phyloP scores from a whole-genome alignment of 2,888 invertebrate genomes.

The Phoenoteleia sp. region DNA sequence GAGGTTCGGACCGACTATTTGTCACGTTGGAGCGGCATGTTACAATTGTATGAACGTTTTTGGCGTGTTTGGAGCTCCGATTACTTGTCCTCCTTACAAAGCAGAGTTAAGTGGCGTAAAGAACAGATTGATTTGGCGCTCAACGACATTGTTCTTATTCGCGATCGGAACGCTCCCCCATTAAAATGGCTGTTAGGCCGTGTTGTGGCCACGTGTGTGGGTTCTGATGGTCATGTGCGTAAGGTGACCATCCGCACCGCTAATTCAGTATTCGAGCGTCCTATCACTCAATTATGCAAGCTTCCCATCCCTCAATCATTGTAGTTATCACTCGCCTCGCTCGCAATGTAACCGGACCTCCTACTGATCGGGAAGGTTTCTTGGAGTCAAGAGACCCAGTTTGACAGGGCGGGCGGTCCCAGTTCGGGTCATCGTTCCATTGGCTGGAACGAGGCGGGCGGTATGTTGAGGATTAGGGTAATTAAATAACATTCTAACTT shows the following conservation, averaged over 20 bases:
- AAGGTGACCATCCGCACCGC: too few relatives aligned
- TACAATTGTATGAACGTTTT: conserved; percentile 62
- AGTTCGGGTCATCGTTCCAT: too few relatives aligned
- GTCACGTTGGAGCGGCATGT: conserved; percentile 68
- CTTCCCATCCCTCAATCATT: too few relatives aligned
- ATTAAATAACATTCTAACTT: too few relatives aligned
- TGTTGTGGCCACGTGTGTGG: neutral
- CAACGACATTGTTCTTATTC: conserved; percentile 5
- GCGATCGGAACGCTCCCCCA: neutral
- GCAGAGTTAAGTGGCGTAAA: conserved; percentile 68
- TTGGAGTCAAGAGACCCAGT: too few relatives aligned
- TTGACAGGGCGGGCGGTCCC: too few relatives aligned
- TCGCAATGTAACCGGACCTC: too few relatives aligned
- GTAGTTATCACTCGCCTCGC: too few relatives aligned
- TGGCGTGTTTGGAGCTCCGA: conserved; percentile 74
- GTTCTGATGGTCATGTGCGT: neutral
- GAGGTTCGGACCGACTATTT: conserved; percentile 59
- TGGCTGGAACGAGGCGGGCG: too few relatives aligned
- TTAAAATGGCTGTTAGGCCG: conserved; percentile 7
- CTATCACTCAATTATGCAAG: neutral
- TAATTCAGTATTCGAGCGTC: conserved; percentile 10
- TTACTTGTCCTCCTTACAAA: conserved; percentile 73
- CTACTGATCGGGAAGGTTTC: too few relatives aligned
- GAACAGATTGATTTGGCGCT: neutral
- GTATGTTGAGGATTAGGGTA: too few relatives aligned